These are phyloP conservation scores for Shargacucullia verbasci DNA, from an alignment of 2,888 invertebrate genomes.

Conservation along the genomic window DNA sequence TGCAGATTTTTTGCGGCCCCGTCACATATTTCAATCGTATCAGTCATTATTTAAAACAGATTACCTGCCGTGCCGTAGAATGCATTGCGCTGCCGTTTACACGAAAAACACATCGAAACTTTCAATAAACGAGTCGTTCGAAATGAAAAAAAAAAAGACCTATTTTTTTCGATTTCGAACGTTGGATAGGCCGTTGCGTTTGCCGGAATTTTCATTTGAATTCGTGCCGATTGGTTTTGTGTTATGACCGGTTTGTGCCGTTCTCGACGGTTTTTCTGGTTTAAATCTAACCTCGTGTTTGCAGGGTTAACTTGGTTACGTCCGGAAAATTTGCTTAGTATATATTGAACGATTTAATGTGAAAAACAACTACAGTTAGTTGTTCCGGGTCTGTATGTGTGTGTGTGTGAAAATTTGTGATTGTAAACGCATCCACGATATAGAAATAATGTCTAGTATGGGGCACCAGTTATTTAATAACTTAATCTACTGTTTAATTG, in stretches of 20 bases:
- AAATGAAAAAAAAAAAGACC: conserved; percentile 30
- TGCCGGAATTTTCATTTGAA: conserved; percentile 55
- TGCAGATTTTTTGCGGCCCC: conserved; percentile 12
- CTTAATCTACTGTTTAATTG: no score
- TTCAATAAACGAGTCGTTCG: conserved; percentile 48
- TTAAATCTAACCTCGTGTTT: conserved; percentile 18
- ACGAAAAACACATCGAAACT: conserved; percentile 55
- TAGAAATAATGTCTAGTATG: no score
- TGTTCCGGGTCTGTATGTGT: no score
- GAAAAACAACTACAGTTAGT: no score
- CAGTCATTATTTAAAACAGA: conserved; percentile 47
- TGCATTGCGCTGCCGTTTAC: conserved; percentile 47
- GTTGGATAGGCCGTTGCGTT: conserved; percentile 19
- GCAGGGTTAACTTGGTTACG: conserved; percentile 24
- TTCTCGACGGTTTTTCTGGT: conserved; percentile 11
- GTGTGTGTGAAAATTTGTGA: no score
- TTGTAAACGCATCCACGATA: no score
- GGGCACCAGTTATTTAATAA: no score
- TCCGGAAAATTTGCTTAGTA: conserved; percentile 1
- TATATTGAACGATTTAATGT: no score
- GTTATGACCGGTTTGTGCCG: conserved; percentile 23
- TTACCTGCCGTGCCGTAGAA: conserved; percentile 31
- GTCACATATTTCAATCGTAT: conserved; percentile 49
- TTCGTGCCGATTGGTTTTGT: conserved; percentile 51
- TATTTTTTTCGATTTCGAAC: conserved; percentile 17